Evolutionary conservation across 2,797 vertebrate genomes (phyloP), one percentile per base, ranked within the genome.

Genomic region (Balearica regulorum): DNA sequence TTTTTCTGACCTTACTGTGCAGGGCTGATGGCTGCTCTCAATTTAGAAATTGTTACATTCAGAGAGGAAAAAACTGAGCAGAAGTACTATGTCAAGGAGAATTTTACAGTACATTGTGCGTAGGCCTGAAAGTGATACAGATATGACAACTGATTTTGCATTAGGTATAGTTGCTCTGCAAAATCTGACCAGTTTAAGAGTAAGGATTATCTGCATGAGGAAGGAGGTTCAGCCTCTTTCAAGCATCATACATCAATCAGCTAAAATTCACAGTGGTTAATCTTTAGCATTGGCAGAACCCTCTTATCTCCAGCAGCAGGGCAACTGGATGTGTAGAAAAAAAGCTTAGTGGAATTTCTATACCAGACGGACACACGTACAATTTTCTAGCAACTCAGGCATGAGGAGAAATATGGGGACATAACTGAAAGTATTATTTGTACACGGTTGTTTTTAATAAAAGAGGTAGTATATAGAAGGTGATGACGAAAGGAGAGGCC

Each of bases 211-310:
- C 82, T 93, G 29, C 33, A 60, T 25, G 37, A 96, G 64, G 55
- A 90, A 92, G 35, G 37, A 80, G 65, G 11, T 58, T 89, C 77
- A 80, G 76, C 54, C 87, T 90, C 58, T 71, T 91, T 90, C 48
- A 92, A 82, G 64, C 86, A 88, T 85, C 93, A 75, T 41, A 86
- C 16, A 68, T 78, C 92, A 90, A 93, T 95, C 91, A 93, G 35
- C 61, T 93, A 72, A 87, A 97, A 96, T 69, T 93, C 80, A 94
- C 46, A 80, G 51, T 13, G 4, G 87, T 65, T 96, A 83, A 92
- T 83, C 94, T 91, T 90, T 54, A 91, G 78, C 28, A 60, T 6
- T 89, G 70, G 62, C 66, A 83, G 83, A 95, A 94, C 16, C 16
- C 72, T 90, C 90, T 95, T 89, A 91, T 88, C 82, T 96, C 64